A percentile compares a stretch with the other conserved stretches of the same genome.
Conservation (phyloP, 2,113 vertebrate genomes). For the Platycercus adscitus region DNA sequence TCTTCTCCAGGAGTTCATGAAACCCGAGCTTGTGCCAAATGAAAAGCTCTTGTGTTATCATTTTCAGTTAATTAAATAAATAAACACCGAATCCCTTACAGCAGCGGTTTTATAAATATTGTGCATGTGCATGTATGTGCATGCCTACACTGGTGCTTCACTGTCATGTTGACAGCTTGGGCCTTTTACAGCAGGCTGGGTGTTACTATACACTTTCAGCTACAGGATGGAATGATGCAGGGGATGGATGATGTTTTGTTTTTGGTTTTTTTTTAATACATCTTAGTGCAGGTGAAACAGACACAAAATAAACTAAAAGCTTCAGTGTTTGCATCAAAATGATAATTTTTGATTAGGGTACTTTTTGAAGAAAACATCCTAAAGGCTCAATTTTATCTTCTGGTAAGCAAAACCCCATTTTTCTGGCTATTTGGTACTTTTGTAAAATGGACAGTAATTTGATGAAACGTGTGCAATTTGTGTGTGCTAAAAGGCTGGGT, state of each 20-base stretch:
- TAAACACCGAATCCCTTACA: constrained; percentile 55
- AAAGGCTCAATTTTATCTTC: constrained; percentile 19
- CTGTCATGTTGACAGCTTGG: background rate
- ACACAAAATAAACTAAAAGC: background rate
- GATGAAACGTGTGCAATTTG: background rate
- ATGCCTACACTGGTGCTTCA: background rate
- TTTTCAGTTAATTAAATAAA: constrained; percentile 77
- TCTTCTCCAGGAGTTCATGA: constrained; percentile 57
- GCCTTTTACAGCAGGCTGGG: background rate
- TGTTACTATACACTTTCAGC: background rate
- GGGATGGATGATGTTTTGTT: background rate
- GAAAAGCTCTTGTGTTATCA: constrained; percentile 64
- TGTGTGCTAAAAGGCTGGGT: background rate
- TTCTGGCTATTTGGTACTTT: background rate
- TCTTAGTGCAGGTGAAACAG: background rate
- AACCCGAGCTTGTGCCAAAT: constrained; percentile 50
- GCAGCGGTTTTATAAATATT: constrained; percentile 1
- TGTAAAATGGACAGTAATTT: background rate
- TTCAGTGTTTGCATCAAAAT: background rate
- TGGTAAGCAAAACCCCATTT: constrained; percentile 25
- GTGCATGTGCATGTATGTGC: background rate
- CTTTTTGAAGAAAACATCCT: background rate
- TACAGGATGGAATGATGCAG: background rate
- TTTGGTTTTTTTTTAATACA: background rate
- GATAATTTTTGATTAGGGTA: background rate